phyloP scores from a whole-genome alignment of 2,888 invertebrate genomes.

The Lapara coniferarum region DNA sequence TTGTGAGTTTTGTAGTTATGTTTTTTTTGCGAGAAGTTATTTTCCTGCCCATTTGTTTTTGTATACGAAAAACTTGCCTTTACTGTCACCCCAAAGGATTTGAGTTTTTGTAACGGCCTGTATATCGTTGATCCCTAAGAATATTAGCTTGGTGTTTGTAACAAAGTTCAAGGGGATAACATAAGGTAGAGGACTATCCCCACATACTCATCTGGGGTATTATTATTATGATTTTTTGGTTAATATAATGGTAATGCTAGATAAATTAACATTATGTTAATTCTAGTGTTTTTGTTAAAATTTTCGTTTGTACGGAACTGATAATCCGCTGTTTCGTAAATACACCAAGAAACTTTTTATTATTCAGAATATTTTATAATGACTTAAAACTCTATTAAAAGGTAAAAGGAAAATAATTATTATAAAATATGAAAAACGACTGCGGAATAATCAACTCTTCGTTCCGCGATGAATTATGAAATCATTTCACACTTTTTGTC shows the following conservation, averaged over 20 bases:
- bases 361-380: slow-evolving; percentile 6
- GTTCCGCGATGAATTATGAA: background rate
- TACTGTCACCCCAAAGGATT: background rate
- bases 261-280: too few species aligned
- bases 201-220: too few species aligned
- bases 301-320: background rate
- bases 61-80: background rate
- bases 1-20: too few species aligned
- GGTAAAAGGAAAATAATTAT: background rate
- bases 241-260: background rate
- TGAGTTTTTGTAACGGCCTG: background rate
- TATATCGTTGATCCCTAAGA: background rate
- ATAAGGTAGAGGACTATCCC: background rate
- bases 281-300: background rate
- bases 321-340: background rate
- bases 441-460: slow-evolving; percentile 8
- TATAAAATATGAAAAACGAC: slow-evolving; percentile 11
- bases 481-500: background rate
- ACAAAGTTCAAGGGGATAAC: background rate
- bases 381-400: background rate
- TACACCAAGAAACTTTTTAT: background rate
- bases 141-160: background rate
- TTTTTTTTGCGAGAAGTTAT: slow-evolving; percentile 13
- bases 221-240: background rate
- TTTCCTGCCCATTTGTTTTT: slow-evolving; percentile 1